phyloP scores from a whole-genome alignment of 1,140 invertebrate species.

The Aricia agestis region DNA sequence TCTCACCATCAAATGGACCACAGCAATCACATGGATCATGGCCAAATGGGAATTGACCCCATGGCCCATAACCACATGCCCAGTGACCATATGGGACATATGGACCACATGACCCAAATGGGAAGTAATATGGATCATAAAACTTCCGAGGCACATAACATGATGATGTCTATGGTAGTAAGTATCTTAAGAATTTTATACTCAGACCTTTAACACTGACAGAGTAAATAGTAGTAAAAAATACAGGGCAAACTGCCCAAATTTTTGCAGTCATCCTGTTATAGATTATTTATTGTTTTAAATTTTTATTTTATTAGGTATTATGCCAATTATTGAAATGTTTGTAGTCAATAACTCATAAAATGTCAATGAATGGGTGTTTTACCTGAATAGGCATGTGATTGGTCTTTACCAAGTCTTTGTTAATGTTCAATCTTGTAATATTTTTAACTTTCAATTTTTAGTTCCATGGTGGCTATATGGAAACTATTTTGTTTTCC shows the following conservation, averaged over 20 bases:
- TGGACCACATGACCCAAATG: conserved; percentile 38
- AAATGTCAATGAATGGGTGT: no score
- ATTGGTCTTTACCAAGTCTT: no score
- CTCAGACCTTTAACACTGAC: neutral
- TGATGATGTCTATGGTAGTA: conserved; percentile 38
- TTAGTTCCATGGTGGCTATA: conserved; percentile 88
- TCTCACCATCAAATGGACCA: conserved; percentile 12
- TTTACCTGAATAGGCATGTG: no score
- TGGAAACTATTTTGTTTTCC: conserved; percentile 87
- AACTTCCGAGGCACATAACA: conserved; percentile 18
- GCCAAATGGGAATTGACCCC: neutral
- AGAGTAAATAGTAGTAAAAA: neutral
- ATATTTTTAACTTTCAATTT: conserved; percentile 69
- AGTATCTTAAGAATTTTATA: neutral
- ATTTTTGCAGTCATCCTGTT: no score
- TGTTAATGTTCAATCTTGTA: no score
- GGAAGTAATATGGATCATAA: conserved; percentile 37
- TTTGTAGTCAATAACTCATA: no score
- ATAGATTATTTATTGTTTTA: no score
- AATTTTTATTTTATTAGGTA: no score
- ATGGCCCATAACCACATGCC: neutral
- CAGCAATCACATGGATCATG: conserved; percentile 11
- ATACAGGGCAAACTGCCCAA: no score
- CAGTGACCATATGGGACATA: conserved; percentile 14
- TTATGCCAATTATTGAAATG: no score